Percentiles rank a stretch among this genome's conserved stretches.
Conservation (phyloP, 2,113 vertebrate genomes). For the Naja naja region DNA sequence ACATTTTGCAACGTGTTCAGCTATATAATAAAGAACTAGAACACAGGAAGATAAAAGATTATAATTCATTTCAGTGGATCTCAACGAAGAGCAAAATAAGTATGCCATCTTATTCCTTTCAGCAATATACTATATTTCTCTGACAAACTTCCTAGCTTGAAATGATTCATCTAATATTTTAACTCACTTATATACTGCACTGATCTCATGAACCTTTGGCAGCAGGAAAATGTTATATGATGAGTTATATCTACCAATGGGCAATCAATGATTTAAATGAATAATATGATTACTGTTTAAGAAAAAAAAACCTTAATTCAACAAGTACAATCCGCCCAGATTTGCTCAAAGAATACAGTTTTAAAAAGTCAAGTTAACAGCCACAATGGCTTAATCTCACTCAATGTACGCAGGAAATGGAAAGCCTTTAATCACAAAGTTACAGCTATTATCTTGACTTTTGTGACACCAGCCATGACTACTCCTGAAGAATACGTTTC, state of each 20-base stretch:
- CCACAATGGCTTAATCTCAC: background rate
- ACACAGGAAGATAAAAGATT: background rate
- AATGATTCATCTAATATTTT: background rate
- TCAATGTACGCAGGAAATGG: background rate
- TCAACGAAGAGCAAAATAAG: background rate
- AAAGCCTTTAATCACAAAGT: background rate
- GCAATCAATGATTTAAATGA: background rate
- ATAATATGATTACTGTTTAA: background rate
- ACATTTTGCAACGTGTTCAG: background rate
- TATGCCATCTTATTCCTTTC: background rate
- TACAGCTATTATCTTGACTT: background rate
- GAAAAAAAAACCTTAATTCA: background rate
- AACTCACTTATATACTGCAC: background rate
- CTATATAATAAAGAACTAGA: background rate
- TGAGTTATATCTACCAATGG: background rate
- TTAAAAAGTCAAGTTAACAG: background rate
- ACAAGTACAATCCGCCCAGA: background rate
- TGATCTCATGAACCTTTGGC: background rate
- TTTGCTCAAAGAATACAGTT: background rate
- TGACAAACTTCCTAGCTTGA: background rate
- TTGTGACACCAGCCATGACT: background rate
- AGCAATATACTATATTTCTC: background rate
- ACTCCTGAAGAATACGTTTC: background rate
- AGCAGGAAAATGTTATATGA: background rate
- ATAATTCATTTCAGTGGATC: background rate